These are phyloP conservation scores for Mythimna vitellina DNA, from an alignment of 2,888 invertebrate genomes.

Conservation along the genomic window DNA sequence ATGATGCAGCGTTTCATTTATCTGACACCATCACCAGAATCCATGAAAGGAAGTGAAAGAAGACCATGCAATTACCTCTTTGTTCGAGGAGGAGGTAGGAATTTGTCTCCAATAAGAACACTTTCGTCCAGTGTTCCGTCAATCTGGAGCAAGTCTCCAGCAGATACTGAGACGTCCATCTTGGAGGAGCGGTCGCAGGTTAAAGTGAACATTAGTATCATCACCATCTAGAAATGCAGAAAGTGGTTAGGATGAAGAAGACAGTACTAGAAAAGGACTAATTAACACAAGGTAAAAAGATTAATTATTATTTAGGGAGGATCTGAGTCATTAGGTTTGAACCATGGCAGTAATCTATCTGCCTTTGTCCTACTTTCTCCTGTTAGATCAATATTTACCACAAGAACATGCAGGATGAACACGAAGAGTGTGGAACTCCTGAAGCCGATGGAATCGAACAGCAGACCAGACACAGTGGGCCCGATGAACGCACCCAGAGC, in stretches of 20 bases:
- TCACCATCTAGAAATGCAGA: slow-evolving; percentile 75
- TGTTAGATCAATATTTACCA: slow-evolving; percentile 86
- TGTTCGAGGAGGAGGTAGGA: slow-evolving; percentile 73
- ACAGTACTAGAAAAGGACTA: not conserved
- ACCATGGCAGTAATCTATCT: too few relatives aligned
- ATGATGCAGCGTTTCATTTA: slow-evolving; percentile 4
- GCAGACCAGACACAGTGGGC: slow-evolving; percentile 94
- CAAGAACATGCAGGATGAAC: slow-evolving; percentile 91
- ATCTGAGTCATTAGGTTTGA: too few relatives aligned
- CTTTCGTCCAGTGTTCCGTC: slow-evolving; percentile 89
- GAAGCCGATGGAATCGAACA: slow-evolving; percentile 94
- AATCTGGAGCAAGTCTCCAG: slow-evolving; percentile 86
- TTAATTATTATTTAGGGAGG: too few relatives aligned
- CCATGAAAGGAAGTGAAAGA: not conserved
- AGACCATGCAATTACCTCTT: slow-evolving; percentile 76
- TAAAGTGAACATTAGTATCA: slow-evolving; percentile 86
- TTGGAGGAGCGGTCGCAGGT: slow-evolving; percentile 78
- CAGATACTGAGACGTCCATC: slow-evolving; percentile 87
- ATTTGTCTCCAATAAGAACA: slow-evolving; percentile 86
- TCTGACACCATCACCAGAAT: not conserved
- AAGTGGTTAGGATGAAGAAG: not conserved
- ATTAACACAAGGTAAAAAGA: too few relatives aligned
- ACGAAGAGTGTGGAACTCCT: slow-evolving; percentile 93
- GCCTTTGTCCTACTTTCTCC: too few relatives aligned
- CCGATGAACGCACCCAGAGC: slow-evolving; percentile 97